These are phyloP conservation scores for Volucella inanis DNA, from an alignment of 2,888 invertebrate genomes.

Conservation along the genomic window DNA sequence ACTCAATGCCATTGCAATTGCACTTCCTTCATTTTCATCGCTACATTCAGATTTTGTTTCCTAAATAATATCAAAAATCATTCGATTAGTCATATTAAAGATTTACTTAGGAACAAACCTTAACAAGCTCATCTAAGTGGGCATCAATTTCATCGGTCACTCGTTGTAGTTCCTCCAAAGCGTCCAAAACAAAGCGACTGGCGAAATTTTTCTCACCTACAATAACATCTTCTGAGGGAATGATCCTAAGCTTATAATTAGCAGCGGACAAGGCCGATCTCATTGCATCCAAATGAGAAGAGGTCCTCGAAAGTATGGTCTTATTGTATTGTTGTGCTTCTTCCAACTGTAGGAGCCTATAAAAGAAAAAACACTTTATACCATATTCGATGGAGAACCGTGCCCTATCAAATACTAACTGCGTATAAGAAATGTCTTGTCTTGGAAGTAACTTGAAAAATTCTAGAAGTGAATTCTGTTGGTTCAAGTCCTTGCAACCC, in stretches of 20 bases:
- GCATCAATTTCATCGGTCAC: slow-evolving; percentile 78
- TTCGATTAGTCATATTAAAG: not conserved
- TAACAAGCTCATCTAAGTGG: slow-evolving; percentile 78
- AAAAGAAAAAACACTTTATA: not conserved
- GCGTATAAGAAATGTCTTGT: slow-evolving; percentile 79
- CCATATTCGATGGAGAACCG: too few relatives aligned
- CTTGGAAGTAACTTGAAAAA: slow-evolving; percentile 79
- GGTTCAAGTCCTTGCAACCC: slow-evolving; percentile 77
- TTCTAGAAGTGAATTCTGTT: slow-evolving; percentile 77
- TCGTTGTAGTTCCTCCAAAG: slow-evolving; percentile 79
- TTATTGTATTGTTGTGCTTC: slow-evolving; percentile 78
- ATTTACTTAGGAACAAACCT: slow-evolving; percentile 61
- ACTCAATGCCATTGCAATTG: not conserved
- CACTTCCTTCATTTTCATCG: not conserved
- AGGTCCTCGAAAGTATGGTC: slow-evolving; percentile 78
- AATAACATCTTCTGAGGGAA: slow-evolving; percentile 80
- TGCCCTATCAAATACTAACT: slow-evolving; percentile 67
- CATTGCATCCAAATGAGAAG: slow-evolving; percentile 79
- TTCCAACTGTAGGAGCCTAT: slow-evolving; percentile 76
- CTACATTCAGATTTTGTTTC: slow-evolving; percentile 17
- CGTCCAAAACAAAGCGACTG: slow-evolving; percentile 81
- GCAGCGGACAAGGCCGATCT: slow-evolving; percentile 80
- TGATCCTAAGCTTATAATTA: slow-evolving; percentile 80
- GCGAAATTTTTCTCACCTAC: slow-evolving; percentile 82
- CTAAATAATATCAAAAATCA: slow-evolving; percentile 8